Conservation (phyloP, 2,888 invertebrate genomes). For the Agonopterix arenella region DNA sequence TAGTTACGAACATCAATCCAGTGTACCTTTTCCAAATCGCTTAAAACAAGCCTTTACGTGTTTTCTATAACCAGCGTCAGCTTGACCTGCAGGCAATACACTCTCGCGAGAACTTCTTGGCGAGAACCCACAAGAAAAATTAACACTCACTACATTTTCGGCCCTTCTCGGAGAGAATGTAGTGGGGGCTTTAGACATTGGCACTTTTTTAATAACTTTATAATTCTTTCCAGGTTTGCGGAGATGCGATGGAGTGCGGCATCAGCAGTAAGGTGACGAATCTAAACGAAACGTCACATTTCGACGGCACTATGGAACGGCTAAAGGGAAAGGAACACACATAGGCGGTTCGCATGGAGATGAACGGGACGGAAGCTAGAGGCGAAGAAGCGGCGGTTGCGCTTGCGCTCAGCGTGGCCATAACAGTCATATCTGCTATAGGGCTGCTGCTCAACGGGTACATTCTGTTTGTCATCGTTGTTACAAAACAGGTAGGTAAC, state of each 20-base stretch:
- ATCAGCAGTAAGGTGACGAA: constrained; percentile 61
- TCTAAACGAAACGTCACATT: constrained; percentile 19
- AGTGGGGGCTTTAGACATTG: no score
- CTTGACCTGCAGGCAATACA: no score
- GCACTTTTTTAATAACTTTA: no score
- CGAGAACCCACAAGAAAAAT: no score
- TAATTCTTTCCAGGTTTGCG: constrained; percentile 13
- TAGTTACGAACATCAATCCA: no score
- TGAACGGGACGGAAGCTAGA: constrained; percentile 65
- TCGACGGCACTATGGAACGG: constrained; percentile 34
- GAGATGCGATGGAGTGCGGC: constrained; percentile 63
- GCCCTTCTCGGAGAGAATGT: no score
- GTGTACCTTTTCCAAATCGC: no score
- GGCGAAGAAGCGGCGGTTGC: constrained; percentile 78
- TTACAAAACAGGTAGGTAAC: constrained; percentile 80
- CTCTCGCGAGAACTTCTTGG: no score
- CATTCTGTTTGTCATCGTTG: constrained; percentile 83
- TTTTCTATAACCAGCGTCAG: no score
- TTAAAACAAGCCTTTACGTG: no score
- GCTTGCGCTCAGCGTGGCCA: constrained; percentile 80
- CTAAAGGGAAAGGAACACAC: constrained; percentile 38
- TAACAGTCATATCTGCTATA: constrained; percentile 82
- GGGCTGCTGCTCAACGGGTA: constrained; percentile 86
- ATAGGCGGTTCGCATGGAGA: constrained; percentile 42
- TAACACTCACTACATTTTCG: no score